phyloP scores from a whole-genome alignment of 2,888 invertebrate genomes.

The Embidobia sp. region DNA sequence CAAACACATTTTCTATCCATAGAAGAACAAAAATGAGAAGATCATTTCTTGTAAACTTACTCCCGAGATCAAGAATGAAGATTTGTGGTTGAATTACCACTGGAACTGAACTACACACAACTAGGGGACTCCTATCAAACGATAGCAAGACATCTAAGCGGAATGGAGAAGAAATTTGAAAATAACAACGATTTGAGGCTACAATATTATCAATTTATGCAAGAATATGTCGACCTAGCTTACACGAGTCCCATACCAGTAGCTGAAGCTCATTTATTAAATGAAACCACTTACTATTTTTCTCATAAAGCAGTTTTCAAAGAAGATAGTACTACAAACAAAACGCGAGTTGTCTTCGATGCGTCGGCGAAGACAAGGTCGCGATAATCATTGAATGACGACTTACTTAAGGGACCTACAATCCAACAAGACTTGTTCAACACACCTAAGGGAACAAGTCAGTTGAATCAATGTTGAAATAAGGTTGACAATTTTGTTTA shows the following conservation, averaged over 20 bases:
- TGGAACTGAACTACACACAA: neutral
- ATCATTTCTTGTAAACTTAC: neutral
- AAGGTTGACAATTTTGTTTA: too few relatives aligned
- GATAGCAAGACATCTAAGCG: neutral
- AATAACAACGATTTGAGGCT: neutral
- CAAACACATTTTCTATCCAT: neutral
- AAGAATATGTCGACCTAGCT: neutral
- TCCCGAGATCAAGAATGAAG: neutral
- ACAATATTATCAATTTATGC: neutral
- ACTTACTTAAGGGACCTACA: neutral
- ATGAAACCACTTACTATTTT: neutral
- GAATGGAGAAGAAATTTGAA: neutral
- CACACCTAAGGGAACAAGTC: too few relatives aligned
- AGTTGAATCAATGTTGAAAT: too few relatives aligned
- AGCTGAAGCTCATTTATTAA: neutral
- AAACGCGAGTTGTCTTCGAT: neutral
- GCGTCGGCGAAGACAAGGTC: neutral
- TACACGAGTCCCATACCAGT: neutral
- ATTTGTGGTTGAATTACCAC: constrained; percentile 1
- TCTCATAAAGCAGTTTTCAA: neutral
- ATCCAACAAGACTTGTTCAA: constrained; percentile 5
- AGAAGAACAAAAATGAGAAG: neutral
- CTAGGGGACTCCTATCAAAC: neutral
- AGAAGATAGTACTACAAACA: neutral
- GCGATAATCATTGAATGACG: neutral